Base-by-base conservation (phyloP, 2,113 vertebrate genomes). In the Apteryx owenii region DNA sequence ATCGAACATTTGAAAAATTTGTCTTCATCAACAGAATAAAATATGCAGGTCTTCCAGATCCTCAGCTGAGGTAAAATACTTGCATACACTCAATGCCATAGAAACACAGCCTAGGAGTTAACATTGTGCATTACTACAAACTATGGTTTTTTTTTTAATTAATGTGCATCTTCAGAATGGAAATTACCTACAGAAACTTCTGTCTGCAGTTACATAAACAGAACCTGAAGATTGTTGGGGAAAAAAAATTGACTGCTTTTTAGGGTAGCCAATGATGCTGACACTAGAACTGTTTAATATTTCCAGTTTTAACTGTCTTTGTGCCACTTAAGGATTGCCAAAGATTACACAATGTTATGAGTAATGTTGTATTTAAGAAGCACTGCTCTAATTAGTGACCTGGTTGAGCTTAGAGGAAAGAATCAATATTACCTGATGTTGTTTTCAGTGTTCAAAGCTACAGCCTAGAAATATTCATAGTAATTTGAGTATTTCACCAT, bases 1-100 rank as follows among this genome's bases (percentile, higher is more conserved):
- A 0, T 53, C 3, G 22, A 78, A 40, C 44, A 3, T 5, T 5
- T 31, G 16, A 53, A 23, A 77, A 78, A 95, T 92, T 85, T 93
- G 93, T 97, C 96, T 97, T 95, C 95, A 95, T 95, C 94, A 95
- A 16, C 75, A 68, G 16, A n/a, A 46, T 7, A 46, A 53, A 76
- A 62, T 11, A 21, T 0, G 12, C 85, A 61, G 61, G 65, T 75
- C 66, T 72, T 69, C 54, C 88, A 22, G 82, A 50, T 60, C 61
- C 71, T 36, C 62, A 5, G 17, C 0, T 65, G 75, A 68, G 85
- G 21, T 66, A 46, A 79, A 90, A 31, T 23, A 16, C 71, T 79
- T 23, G 3, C 53, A 62, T 21, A 60, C 64, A 71, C 75, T 85
- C 79, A 20, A 3, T 88, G 85, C 75, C 92, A 68, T 76, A 83